Evolutionary conservation across 2,797 vertebrate genomes (phyloP), one percentile per base, ranked within the genome.

Genomic region (Leptatherina wallacei): DNA sequence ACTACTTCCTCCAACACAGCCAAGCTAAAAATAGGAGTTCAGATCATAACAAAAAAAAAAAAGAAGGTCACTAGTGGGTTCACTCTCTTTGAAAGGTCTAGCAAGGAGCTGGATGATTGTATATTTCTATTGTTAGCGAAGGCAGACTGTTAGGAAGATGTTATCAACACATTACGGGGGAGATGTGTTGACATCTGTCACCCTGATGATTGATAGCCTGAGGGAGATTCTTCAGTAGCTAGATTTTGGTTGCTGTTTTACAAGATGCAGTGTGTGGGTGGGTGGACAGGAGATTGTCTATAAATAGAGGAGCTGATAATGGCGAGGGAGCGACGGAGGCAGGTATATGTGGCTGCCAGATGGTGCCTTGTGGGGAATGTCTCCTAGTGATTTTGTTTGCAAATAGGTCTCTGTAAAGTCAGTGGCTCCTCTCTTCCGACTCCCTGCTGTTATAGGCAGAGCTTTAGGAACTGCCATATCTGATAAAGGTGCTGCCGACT

Each of bases 341-440:
- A 91, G 91, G 93, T 93, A 92, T 80, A 79, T 83, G 86, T 77
- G 82, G 90, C 82, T 85, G 85, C 91, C 92, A 93, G 88, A 94
- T 92, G 93, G 91, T 90, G 85, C 85, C 92, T 89, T 86, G 79
- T 90, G 82, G 88, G 90, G 85, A 88, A 91, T 90, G 85, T 91
- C 90, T 93, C 87, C 89, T 75, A 81, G 91, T 86, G 91, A 92
- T 91, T 93, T 90, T 93, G 90, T 93, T 92, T 93, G 92, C 91
- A 94, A 93, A 94, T 92, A 90, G 88, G 87, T 90, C 86, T 92
- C 81, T 82, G 82, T 88, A 85, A 88, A 91, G 88, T 87, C 80
- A 62, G 73, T 73, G 75, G 52, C 80, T 86, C 69, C 82, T 83
- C 58, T 88, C 77, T 72, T 85, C 83, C 76, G 67, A 90, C 89